Evolutionary conservation across 1,140 invertebrate species (phyloP).

Genomic region (Sweltsa coloradensis): DNA sequence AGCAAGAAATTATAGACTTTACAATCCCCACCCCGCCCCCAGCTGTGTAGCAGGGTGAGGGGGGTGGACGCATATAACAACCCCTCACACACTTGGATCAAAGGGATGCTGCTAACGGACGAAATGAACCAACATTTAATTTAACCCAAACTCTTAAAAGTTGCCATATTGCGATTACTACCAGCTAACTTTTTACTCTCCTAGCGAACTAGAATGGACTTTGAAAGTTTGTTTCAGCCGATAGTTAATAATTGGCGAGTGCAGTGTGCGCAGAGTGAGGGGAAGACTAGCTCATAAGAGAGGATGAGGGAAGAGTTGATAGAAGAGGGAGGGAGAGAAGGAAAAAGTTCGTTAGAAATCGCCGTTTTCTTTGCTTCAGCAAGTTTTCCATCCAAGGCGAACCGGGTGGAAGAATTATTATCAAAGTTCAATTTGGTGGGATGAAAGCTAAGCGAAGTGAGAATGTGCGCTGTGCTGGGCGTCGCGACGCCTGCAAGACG

Average conservation of each 20-base stretch:
- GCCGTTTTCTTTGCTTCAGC: constrained; percentile 10
- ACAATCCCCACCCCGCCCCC: no score
- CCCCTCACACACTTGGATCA: no score
- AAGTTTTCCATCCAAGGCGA: constrained; percentile 9
- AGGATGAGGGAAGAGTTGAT: constrained; percentile 6
- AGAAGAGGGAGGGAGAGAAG: background rate
- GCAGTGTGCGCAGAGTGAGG: background rate
- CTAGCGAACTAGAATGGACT: background rate
- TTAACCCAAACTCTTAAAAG: no score
- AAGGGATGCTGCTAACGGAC: no score
- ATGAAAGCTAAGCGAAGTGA: no score
- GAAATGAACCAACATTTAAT: no score
- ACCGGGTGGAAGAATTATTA: constrained; percentile 10
- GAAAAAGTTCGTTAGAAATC: constrained; percentile 1
- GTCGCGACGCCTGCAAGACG: no score
- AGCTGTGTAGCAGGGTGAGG: no score
- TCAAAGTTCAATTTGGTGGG: constrained; percentile 10
- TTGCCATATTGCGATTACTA: background rate
- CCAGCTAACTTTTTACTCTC: background rate
- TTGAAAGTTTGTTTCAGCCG: background rate
- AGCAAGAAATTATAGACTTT: no score
- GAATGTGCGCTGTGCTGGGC: no score
- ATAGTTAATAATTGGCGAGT: background rate
- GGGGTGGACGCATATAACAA: no score
- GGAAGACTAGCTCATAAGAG: background rate